Conservation (phyloP, 2,888 invertebrate species). For the Hesperia comma region DNA sequence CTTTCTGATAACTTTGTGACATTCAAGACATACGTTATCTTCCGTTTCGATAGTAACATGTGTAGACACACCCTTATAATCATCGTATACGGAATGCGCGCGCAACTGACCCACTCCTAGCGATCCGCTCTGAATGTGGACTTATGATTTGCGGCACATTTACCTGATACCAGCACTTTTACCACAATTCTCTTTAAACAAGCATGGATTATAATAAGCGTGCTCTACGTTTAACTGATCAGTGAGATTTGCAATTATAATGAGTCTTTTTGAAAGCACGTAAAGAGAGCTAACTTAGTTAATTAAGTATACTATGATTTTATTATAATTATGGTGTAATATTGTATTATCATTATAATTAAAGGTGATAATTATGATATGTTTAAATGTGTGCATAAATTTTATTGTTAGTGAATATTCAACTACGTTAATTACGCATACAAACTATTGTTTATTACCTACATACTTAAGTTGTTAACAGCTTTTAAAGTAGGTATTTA, state of each 20-base stretch:
- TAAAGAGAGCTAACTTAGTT: neutral
- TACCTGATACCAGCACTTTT: conserved; percentile 13
- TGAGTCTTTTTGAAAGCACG: neutral
- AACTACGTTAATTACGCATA: no score
- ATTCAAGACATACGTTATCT: neutral
- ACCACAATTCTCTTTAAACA: conserved; percentile 7
- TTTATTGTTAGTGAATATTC: no score
- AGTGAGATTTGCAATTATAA: conserved; percentile 13
- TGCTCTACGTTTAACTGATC: neutral
- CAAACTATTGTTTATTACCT: no score
- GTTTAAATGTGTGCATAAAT: no score
- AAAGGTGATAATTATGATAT: no score
- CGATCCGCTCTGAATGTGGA: conserved; percentile 61
- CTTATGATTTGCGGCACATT: conserved; percentile 32
- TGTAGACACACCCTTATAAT: neutral
- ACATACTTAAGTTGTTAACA: no score
- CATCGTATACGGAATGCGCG: conserved; percentile 24
- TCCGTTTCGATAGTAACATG: neutral
- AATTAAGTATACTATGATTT: neutral
- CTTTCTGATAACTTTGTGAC: no score
- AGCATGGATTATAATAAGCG: conserved; percentile 17
- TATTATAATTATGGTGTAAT: neutral
- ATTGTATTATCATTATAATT: neutral
- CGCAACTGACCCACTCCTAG: conserved; percentile 44
- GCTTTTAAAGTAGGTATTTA: no score